Conservation (phyloP, 2,888 invertebrate genomes). For the Synanthedon andrenaeformis region DNA sequence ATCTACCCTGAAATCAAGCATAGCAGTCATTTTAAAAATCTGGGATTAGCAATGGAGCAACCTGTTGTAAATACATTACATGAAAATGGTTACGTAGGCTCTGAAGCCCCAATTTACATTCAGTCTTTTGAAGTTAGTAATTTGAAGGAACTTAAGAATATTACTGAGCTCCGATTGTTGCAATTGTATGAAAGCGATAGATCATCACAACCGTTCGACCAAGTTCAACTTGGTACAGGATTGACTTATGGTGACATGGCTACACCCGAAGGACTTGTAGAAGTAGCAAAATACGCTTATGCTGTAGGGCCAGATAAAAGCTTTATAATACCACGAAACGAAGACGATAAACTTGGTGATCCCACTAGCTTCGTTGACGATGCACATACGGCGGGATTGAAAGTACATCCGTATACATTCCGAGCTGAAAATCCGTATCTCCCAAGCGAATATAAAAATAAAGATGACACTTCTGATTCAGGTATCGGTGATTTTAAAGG, state of each 20-base stretch:
- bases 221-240: conserved; percentile 26
- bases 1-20: conserved; percentile 60
- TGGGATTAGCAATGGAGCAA: conserved; percentile 46
- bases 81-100: conserved; percentile 39
- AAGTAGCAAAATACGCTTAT: conserved; percentile 49
- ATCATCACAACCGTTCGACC: conserved; percentile 38
- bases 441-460: conserved; percentile 39
- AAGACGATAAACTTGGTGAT: conserved; percentile 28
- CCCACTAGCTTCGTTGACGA: conserved; percentile 41
- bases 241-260: conserved; percentile 52
- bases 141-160: conserved; percentile 39
- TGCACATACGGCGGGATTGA: conserved; percentile 47
- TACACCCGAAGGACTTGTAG: conserved; percentile 40
- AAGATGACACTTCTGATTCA: conserved; percentile 19
- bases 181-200: conserved; percentile 33
- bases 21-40: conserved; percentile 38
- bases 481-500: conserved; percentile 40
- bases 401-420: conserved; percentile 58
- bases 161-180: conserved; percentile 44
- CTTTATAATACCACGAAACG: conserved; percentile 45
- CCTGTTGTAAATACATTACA: conserved; percentile 43
- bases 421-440: conserved; percentile 48
- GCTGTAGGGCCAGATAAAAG: conserved; percentile 54
- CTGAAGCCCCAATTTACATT: conserved; percentile 42
- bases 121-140: conserved; percentile 59